phyloP scores from a whole-genome alignment of 2,797 vertebrate genomes.

The Meriones psammophilus region DNA sequence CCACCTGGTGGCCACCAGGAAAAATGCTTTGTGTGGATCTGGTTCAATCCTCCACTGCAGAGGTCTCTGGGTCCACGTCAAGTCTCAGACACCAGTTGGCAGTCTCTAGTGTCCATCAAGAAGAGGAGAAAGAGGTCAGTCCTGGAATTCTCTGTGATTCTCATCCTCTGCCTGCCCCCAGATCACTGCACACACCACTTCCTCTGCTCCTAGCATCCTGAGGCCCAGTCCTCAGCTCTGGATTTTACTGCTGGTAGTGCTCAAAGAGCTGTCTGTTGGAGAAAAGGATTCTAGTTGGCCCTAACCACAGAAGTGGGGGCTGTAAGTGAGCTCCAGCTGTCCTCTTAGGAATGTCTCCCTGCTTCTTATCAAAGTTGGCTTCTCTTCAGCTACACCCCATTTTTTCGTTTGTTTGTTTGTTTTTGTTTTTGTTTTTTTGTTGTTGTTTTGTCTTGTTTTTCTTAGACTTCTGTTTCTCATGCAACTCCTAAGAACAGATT shows the following conservation, averaged over 20 bases:
- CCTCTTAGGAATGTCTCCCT: constrained; percentile 4
- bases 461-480: not conserved
- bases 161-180: not conserved
- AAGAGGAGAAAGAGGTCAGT: not conserved
- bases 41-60: not conserved
- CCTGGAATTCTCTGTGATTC: not conserved
- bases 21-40: not conserved
- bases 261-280: not conserved
- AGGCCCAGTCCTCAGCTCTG: not conserved
- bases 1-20: constrained; percentile 82
- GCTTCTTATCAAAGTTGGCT: not conserved
- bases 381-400: not conserved
- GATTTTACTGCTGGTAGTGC: rapidly evolving
- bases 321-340: not conserved
- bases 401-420: not conserved
- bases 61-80: not conserved
- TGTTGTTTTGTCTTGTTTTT: too few relatives aligned
- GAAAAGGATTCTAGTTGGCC: not conserved
- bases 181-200: too few relatives aligned
- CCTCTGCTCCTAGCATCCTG: not conserved
- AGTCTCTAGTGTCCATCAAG: not conserved
- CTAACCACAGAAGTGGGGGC: not conserved
- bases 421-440: too few relatives aligned
- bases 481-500: not conserved
- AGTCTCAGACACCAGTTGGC: not conserved